A percentile compares a stretch with the other conserved stretches of the same genome.
These are phyloP conservation scores for Syrrhaptes paradoxus DNA, from an alignment of 2,113 vertebrate species.

Conservation along the genomic window DNA sequence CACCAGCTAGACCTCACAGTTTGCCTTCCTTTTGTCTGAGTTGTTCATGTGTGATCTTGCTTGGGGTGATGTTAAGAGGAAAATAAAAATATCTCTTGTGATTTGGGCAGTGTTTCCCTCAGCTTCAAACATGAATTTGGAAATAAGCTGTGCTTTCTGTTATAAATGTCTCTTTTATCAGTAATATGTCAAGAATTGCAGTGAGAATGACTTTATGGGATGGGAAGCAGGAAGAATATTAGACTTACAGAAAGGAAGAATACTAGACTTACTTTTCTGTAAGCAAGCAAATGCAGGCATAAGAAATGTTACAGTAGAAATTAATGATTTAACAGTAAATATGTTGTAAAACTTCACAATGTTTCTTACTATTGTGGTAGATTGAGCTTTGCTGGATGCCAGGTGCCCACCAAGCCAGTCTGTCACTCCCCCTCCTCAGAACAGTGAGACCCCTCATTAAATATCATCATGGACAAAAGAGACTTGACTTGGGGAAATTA, in stretches of 20 bases:
- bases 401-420: background rate
- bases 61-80: background rate
- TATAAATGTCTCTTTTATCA: background rate
- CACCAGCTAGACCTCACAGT: background rate
- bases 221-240: background rate
- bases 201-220: background rate
- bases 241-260: background rate
- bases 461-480: fast-evolving
- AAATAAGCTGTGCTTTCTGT: background rate
- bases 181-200: background rate
- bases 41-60: background rate
- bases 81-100: background rate
- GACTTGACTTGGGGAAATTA: no score
- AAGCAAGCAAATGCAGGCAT: background rate
- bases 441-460: background rate
- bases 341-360: background rate
- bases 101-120: background rate
- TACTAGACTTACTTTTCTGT: background rate
- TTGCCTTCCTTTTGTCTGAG: background rate
- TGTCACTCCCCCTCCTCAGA: background rate
- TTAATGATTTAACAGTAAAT: background rate
- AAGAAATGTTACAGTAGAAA: background rate
- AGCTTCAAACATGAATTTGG: background rate
- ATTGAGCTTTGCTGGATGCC: background rate
- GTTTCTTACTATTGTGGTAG: background rate